phyloP scores from a whole-genome alignment of 2,113 vertebrate species.

The Prinia subflava region DNA sequence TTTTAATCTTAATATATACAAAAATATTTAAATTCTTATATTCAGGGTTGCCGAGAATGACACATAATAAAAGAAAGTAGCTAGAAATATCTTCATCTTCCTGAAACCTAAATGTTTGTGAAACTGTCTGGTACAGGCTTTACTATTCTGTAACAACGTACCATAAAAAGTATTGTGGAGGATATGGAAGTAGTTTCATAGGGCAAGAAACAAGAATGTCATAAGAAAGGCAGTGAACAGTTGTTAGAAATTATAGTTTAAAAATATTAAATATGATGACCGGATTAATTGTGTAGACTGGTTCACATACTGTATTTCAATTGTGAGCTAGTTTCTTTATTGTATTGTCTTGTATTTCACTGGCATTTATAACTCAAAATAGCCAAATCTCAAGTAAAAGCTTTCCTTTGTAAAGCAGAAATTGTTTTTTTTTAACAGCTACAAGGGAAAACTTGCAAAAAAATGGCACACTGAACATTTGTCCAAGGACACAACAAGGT shows the following conservation, averaged over 20 bases:
- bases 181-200: not conserved
- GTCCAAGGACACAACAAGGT: not conserved
- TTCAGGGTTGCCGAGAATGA: not conserved
- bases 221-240: not conserved
- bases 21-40: not conserved
- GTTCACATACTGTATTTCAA: not conserved
- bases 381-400: not conserved
- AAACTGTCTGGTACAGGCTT: not conserved
- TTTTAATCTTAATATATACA: not conserved
- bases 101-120: not conserved
- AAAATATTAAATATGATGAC: not conserved
- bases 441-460: not conserved
- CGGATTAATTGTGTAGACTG: not conserved
- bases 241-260: not conserved
- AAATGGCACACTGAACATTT: not conserved
- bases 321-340: not conserved
- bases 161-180: not conserved
- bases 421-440: not conserved
- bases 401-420: not conserved
- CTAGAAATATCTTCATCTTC: not conserved
- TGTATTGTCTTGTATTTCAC: not conserved
- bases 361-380: not conserved
- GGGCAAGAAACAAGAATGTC: not conserved
- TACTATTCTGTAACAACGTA: not conserved
- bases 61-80: not conserved